phyloP scores from a whole-genome alignment of 2,888 invertebrate genomes.

The Acronicta alni region DNA sequence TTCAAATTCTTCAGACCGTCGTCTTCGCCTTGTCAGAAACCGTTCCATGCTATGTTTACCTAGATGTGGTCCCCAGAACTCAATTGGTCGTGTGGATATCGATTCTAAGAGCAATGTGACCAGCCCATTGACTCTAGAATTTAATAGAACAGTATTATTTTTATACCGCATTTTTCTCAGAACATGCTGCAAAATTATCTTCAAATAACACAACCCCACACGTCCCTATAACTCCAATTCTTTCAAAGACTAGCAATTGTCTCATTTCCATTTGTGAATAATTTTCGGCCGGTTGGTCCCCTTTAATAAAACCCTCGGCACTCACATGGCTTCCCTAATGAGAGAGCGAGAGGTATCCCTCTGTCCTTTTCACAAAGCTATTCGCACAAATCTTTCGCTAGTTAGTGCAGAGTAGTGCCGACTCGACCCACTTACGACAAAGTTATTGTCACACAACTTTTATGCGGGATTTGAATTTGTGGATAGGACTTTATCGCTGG shows the following conservation, averaged over 20 bases:
- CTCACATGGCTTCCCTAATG: conserved; percentile 48
- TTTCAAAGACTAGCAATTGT: conserved; percentile 48
- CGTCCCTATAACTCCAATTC: conserved; percentile 35
- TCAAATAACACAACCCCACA: conserved; percentile 30
- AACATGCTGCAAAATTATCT: conserved; percentile 10
- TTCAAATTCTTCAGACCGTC: too few relatives aligned
- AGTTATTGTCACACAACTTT: conserved; percentile 66
- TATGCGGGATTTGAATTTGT: conserved; percentile 49
- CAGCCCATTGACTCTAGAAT: too few relatives aligned
- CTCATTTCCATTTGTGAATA: conserved; percentile 56
- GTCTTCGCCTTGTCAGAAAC: too few relatives aligned
- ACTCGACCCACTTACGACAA: conserved; percentile 56
- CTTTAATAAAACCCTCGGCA: conserved; percentile 49
- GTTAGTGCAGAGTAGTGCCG: conserved; percentile 58
- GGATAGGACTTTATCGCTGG: conserved; percentile 37
- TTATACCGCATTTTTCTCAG: background rate
- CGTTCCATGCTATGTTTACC: too few relatives aligned
- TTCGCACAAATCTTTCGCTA: conserved; percentile 64
- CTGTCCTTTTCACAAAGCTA: conserved; percentile 8
- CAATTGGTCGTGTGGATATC: too few relatives aligned
- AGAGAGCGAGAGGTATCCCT: conserved; percentile 23
- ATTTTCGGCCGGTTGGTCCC: conserved; percentile 46
- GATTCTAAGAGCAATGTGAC: too few relatives aligned
- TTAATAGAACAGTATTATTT: too few relatives aligned
- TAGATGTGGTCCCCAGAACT: too few relatives aligned